A percentile compares a stretch with the other conserved stretches of the same genome.
These are phyloP conservation scores for Sebastes taczanowskii DNA, from an alignment of 2,797 vertebrate species.

Conservation along the genomic window DNA sequence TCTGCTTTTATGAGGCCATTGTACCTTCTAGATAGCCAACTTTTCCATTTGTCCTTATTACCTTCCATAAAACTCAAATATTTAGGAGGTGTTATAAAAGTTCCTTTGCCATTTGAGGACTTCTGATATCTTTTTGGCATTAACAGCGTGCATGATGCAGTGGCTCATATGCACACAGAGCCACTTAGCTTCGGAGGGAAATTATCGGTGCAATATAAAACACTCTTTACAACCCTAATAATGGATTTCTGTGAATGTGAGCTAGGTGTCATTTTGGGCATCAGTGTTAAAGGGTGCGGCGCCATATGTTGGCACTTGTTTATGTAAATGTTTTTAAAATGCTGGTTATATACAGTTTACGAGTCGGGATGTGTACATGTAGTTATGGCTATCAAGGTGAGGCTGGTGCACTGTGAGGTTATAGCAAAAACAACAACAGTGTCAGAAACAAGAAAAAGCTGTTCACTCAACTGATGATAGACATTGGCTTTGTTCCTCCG, in stretches of 20 bases:
- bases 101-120: slow-evolving; percentile 66
- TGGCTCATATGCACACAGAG: slow-evolving; percentile 47
- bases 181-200: slow-evolving; percentile 54
- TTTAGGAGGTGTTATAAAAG: slow-evolving; percentile 75
- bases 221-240: slow-evolving; percentile 50
- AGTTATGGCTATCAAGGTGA: background rate
- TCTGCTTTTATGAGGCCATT: slow-evolving; percentile 78
- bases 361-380: background rate
- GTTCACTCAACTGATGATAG: background rate
- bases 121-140: slow-evolving; percentile 68
- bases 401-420: background rate
- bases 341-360: background rate
- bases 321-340: slow-evolving; percentile 30
- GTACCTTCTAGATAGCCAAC: slow-evolving; percentile 62
- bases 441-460: background rate
- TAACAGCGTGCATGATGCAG: slow-evolving; percentile 56
- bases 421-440: background rate
- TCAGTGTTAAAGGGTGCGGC: background rate
- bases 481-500: background rate
- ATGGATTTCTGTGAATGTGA: slow-evolving; percentile 42
- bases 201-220: slow-evolving; percentile 54
- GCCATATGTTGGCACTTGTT: slow-evolving; percentile 34
- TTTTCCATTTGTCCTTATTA: slow-evolving; percentile 76
- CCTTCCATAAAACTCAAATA: slow-evolving; percentile 74
- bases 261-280: slow-evolving; percentile 29